Percentiles rank a stretch among this genome's conserved stretches.
Conservation (phyloP, 2,113 vertebrate genomes). For the Corvus hawaiiensis region DNA sequence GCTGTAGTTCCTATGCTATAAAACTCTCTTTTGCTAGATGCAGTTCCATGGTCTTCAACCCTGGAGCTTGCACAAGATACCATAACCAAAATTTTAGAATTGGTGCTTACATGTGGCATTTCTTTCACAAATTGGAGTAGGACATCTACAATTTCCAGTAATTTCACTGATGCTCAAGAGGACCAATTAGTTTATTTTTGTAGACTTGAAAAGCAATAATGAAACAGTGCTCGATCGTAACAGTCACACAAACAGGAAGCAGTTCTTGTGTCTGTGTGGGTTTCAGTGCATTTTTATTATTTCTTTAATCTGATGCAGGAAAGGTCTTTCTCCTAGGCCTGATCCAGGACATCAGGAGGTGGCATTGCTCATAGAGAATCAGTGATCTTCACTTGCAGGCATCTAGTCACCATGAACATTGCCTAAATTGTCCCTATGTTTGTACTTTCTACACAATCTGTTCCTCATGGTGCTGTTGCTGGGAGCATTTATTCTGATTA, state of each 20-base stretch:
- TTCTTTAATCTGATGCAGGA: background rate
- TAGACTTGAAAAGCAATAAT: background rate
- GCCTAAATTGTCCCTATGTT: background rate
- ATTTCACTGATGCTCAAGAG: background rate
- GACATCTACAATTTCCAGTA: background rate
- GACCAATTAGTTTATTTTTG: background rate
- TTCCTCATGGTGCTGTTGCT: background rate
- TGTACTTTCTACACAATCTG: background rate
- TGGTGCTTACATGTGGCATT: background rate
- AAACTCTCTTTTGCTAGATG: background rate
- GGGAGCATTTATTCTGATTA: background rate
- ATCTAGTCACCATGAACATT: background rate
- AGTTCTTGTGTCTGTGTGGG: accelerated
- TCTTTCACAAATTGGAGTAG: background rate
- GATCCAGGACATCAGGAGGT: background rate
- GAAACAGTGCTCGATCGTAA: background rate
- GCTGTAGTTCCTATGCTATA: background rate
- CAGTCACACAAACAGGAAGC: background rate
- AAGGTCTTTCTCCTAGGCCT: background rate
- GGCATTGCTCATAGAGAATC: background rate
- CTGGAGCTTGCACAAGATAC: background rate
- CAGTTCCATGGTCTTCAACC: background rate
- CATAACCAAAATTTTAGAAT: background rate
- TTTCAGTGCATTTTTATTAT: background rate
- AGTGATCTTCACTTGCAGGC: background rate